Conservation (phyloP, 2,888 invertebrate species). For the Portevinia maculata region DNA sequence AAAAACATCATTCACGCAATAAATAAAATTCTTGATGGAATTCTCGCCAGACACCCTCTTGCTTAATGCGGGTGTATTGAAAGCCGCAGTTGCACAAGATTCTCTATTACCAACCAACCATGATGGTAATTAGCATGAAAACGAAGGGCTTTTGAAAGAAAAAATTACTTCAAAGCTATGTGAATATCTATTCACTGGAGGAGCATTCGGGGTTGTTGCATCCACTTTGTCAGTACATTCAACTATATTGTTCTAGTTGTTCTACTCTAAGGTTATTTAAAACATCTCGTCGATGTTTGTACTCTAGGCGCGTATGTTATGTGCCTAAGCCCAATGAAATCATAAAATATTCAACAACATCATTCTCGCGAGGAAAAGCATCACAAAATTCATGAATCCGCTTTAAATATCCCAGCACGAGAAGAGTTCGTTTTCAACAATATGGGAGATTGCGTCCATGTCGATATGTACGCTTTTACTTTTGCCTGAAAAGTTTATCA, state of each 20-base stretch:
- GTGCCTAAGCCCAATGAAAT: not conserved
- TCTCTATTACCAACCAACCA: not conserved
- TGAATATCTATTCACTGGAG: no score
- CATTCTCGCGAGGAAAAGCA: not conserved
- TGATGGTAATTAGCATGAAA: no score
- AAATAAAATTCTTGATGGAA: not conserved
- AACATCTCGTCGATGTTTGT: constrained; percentile 10
- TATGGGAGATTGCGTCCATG: not conserved
- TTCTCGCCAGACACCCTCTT: not conserved
- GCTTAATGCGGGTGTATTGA: not conserved
- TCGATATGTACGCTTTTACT: constrained; percentile 15
- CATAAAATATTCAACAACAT: constrained; percentile 44
- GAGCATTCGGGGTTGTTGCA: no score
- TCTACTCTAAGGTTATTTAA: no score
- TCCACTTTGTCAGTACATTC: no score
- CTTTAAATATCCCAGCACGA: constrained; percentile 5
- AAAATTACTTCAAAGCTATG: no score
- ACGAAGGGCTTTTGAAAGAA: no score
- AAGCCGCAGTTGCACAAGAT: not conserved
- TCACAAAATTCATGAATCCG: constrained; percentile 21
- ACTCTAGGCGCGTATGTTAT: constrained; percentile 8
- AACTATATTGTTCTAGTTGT: no score
- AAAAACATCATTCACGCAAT: not conserved
- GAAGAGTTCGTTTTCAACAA: constrained; percentile 1
- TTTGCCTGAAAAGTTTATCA: constrained; percentile 13